Percentiles rank a stretch among this genome's conserved stretches.
Conservation (phyloP, 2,888 invertebrate genomes). For the Mamestra brassicae region DNA sequence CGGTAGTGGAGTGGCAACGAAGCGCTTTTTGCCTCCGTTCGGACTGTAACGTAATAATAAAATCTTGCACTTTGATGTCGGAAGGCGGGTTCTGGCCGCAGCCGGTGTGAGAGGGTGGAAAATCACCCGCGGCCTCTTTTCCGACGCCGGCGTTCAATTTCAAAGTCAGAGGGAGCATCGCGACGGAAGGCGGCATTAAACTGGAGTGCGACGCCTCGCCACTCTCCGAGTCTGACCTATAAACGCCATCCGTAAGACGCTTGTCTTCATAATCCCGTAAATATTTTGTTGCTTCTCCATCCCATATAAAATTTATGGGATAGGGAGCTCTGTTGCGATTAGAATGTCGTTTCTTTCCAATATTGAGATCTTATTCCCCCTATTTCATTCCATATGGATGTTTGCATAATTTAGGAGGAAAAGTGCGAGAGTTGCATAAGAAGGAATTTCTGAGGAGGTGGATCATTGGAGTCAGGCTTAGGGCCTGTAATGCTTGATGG, state of each 20-base stretch:
- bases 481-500: constrained; percentile 43
- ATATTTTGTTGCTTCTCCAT: constrained; percentile 79
- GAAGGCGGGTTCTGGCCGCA: constrained; percentile 64
- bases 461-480: constrained; percentile 64
- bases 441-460: constrained; percentile 73
- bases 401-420: constrained; percentile 82
- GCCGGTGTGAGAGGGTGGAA: constrained; percentile 78
- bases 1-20: constrained; percentile 63
- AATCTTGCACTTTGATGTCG: constrained; percentile 87
- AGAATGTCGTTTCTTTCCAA: constrained; percentile 85
- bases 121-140: constrained; percentile 80
- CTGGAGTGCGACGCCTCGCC: constrained; percentile 77
- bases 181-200: constrained; percentile 79
- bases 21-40: constrained; percentile 73
- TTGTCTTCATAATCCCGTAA: constrained; percentile 75
- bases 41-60: constrained; percentile 82
- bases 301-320: constrained; percentile 86
- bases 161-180: constrained; percentile 73
- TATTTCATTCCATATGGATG: constrained; percentile 77
- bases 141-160: constrained; percentile 73
- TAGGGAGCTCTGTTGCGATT: constrained; percentile 82
- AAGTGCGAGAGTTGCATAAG: constrained; percentile 70
- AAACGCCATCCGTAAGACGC: constrained; percentile 73
- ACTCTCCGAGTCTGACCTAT: constrained; percentile 80
- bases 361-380: constrained; percentile 78